These are phyloP conservation scores for Tachina grossa DNA, from an alignment of 2,888 invertebrate species.

Conservation along the genomic window DNA sequence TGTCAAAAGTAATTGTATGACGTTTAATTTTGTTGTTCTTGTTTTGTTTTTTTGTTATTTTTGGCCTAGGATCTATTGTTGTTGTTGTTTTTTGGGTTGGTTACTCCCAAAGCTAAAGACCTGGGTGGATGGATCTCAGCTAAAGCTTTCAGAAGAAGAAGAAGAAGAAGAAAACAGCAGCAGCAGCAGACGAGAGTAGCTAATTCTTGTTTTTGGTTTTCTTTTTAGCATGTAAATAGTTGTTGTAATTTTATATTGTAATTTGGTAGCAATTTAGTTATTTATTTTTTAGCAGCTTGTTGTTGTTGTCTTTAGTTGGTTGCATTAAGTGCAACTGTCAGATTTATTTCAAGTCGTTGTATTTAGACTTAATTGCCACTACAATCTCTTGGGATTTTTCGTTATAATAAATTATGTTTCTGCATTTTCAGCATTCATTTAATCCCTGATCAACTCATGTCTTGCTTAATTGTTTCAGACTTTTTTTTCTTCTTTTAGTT, in stretches of 20 bases:
- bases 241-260: constrained; percentile 62
- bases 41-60: constrained; percentile 4
- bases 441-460: constrained; percentile 59
- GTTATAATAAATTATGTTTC: constrained; percentile 63
- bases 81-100: neutral
- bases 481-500: constrained; percentile 7
- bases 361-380: constrained; percentile 70
- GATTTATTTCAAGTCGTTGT: constrained; percentile 70
- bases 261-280: constrained; percentile 60
- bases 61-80: neutral
- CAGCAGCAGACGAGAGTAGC: constrained; percentile 5
- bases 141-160: constrained; percentile 49
- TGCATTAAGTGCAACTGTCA: constrained; percentile 67
- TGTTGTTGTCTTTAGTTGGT: constrained; percentile 41
- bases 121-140: constrained; percentile 66
- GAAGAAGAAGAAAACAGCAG: constrained; percentile 7
- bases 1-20: constrained; percentile 74
- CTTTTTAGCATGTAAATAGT: neutral
- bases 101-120: constrained; percentile 62
- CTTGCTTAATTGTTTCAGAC: constrained; percentile 60
- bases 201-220: constrained; percentile 41
- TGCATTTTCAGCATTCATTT: constrained; percentile 58
- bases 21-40: constrained; percentile 48
- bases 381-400: constrained; percentile 63
- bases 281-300: constrained; percentile 3